Percentiles rank a stretch among this genome's conserved stretches.
These are phyloP conservation scores for Epicauta chinensis DNA, from an alignment of 1,140 invertebrate species.

Conservation along the genomic window DNA sequence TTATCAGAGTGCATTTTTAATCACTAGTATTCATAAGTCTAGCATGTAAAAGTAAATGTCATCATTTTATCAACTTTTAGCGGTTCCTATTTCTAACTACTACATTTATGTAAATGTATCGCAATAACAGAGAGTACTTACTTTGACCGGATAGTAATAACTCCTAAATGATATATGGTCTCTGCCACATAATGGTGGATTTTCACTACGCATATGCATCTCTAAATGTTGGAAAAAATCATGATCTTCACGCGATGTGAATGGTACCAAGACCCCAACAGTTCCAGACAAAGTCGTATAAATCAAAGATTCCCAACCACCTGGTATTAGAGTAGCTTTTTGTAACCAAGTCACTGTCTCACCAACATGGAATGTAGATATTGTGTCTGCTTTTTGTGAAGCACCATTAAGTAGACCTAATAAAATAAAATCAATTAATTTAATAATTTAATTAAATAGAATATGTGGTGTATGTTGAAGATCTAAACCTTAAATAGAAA, in stretches of 20 bases:
- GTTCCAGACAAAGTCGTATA: conserved; percentile 95
- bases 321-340: conserved; percentile 94
- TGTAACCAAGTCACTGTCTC: conserved; percentile 87
- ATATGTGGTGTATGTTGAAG: conserved; percentile 8
- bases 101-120: conserved; percentile 5
- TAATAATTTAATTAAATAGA: neutral
- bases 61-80: conserved; percentile 15
- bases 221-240: conserved; percentile 99
- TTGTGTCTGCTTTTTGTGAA: conserved; percentile 93
- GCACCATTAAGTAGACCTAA: conserved; percentile 86
- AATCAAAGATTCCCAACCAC: conserved; percentile 91
- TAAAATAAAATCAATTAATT: neutral
- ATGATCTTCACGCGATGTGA: conserved; percentile 96
- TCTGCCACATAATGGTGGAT: conserved; percentile 91
- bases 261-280: conserved; percentile 94
- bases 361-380: conserved; percentile 92
- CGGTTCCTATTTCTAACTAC: neutral
- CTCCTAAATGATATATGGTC: conserved; percentile 97
- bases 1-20: conserved; percentile 13
- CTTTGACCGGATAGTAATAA: conserved; percentile 97
- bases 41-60: conserved; percentile 31
- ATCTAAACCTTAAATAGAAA: neutral
- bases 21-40: conserved; percentile 36
- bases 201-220: conserved; percentile 99
- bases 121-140: too few species aligned